Evolutionary conservation across 2,113 vertebrate species (phyloP).

Genomic region (Chinchilla lanigera): DNA sequence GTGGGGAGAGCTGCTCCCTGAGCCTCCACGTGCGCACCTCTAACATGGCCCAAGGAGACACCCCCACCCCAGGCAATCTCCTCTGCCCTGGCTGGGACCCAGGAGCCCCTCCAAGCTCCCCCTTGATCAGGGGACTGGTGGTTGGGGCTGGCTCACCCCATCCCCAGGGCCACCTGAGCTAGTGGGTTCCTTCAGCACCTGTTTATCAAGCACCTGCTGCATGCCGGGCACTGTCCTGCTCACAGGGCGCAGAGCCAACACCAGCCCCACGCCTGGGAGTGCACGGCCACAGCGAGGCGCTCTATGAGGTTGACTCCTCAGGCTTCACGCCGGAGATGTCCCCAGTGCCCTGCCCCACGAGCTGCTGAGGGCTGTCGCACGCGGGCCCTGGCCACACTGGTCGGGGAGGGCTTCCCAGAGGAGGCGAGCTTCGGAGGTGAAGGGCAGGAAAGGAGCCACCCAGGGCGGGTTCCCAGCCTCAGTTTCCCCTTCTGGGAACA

Average conservation of each 20-base stretch:
- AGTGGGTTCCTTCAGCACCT: fast-evolving
- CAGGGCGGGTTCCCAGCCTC: neutral
- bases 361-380: too few species aligned
- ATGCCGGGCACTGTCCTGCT: neutral
- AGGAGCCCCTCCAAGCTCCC: neutral
- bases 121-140: neutral
- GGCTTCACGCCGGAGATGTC: fast-evolving
- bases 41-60: neutral
- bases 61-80: neutral
- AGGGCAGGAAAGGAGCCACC: neutral
- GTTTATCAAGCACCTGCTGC: neutral
- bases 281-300: neutral
- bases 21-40: fast-evolving
- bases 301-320: neutral
- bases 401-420: neutral
- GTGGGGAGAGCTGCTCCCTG: too few species aligned
- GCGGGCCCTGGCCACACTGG: neutral
- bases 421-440: neutral
- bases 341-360: fast-evolving
- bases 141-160: fast-evolving
- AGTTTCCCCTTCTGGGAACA: neutral
- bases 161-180: neutral
- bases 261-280: neutral
- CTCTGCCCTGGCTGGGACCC: neutral
- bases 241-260: neutral